Evolutionary conservation across 2,888 invertebrate species (phyloP), one percentile per base, ranked within the genome.

Genomic region (Pseudeuparius sepicola): DNA sequence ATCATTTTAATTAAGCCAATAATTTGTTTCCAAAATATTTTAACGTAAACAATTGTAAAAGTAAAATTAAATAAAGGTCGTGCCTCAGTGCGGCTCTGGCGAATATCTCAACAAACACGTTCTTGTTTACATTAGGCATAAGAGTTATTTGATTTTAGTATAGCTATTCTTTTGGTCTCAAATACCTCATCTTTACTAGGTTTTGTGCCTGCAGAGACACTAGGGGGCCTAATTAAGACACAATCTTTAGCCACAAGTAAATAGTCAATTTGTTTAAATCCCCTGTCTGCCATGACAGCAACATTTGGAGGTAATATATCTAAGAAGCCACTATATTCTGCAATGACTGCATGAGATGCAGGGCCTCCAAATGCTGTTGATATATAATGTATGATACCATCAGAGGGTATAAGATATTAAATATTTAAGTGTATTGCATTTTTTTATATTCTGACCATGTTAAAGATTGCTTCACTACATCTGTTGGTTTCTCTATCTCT

Each of bases 391-490:
- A 48, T 37, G 10, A 48, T 24, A 3, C 49, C 49, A 40, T 46
- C 35, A n/a, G n/a, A n/a, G n/a, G n/a, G n/a, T n/a, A n/a, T n/a
- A n/a, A n/a, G n/a, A n/a, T n/a, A n/a, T n/a, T 24, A 52, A 44
- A 49, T 48, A 54, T 39, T 55, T 54, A 13, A 51, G 13, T 2
- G 52, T 49, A 40, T 54, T 52, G 16, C 42, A 36, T 23, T 50
- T 45, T 42, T 52, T 52, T n/a, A 34, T 52, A 53, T 4, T 51
- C 47, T 3, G 51, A 53, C 49, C 49, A 53, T 6, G 51, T 50
- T 5, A 49, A 34, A 11, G 49, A 31, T 31, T 53, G 52, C 24
- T 46, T 10, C 7, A 46, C 16, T 13, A 50, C 30, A 46, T 51
- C 36, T 10, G 36, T 36, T 28, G 50, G 50, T 37, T 51, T 48